Conservation (phyloP, 2,113 vertebrate genomes). For the Microcebus griseorufus region DNA sequence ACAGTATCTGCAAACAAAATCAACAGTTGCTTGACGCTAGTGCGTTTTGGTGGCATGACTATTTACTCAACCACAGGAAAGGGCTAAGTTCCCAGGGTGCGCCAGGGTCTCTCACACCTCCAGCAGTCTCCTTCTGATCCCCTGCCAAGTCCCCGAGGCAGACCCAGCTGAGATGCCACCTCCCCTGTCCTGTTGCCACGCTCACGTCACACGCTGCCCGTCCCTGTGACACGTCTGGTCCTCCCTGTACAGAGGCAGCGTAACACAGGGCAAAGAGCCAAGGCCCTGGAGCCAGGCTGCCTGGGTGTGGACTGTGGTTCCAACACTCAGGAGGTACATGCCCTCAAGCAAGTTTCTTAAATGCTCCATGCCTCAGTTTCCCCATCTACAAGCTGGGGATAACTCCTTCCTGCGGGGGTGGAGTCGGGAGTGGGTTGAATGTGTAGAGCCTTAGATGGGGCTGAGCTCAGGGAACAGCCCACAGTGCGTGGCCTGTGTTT, state of each 20-base stretch:
- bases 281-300: rapidly evolving
- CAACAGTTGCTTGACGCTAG: rapidly evolving
- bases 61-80: background rate
- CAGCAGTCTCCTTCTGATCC: background rate
- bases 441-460: rapidly evolving
- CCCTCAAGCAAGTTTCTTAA: background rate
- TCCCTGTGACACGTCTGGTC: rapidly evolving
- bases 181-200: background rate
- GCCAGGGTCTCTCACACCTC: background rate
- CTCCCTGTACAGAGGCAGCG: background rate
- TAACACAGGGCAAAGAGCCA: background rate
- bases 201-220: background rate
- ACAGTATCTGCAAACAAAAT: background rate
- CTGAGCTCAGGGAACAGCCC: background rate
- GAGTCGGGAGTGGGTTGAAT: no score
- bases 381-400: background rate
- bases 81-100: rapidly evolving
- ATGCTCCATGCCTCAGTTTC: background rate
- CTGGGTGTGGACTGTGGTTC: rapidly evolving
- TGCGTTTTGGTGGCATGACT: no score
- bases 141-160: background rate
- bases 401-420: background rate
- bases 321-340: background rate
- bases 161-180: background rate
- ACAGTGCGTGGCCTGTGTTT: rapidly evolving